Conservation (phyloP, 2,888 invertebrate species). For the Epirrhoe alternata region DNA sequence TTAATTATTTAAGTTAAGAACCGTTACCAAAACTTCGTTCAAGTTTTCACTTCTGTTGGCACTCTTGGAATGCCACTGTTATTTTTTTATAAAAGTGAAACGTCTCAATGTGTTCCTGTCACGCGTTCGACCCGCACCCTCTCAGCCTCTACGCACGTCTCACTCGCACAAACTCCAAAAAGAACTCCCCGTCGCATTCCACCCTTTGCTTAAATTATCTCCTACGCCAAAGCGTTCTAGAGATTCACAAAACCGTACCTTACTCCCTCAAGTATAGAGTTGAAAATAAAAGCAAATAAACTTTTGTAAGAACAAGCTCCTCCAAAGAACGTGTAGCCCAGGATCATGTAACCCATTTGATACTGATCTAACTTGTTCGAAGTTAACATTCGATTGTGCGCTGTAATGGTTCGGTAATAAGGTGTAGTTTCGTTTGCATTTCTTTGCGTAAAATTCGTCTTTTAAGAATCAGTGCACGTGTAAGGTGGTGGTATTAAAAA, state of each 20-base stretch:
- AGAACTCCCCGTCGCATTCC: slow-evolving; percentile 83
- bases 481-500: slow-evolving; percentile 73
- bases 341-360: slow-evolving; percentile 69
- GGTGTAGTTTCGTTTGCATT: slow-evolving; percentile 39
- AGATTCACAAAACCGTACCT: slow-evolving; percentile 51
- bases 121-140: slow-evolving; percentile 80
- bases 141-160: slow-evolving; percentile 82
- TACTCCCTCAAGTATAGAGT: slow-evolving; percentile 30
- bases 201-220: slow-evolving; percentile 85
- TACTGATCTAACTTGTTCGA: slow-evolving; percentile 67
- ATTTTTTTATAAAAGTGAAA: not conserved
- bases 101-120: slow-evolving; percentile 63
- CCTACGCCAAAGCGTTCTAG: slow-evolving; percentile 46
- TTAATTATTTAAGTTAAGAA: too few species aligned
- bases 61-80: too few species aligned
- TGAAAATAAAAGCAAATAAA: slow-evolving; percentile 9
- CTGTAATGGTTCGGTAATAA: not conserved
- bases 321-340: slow-evolving; percentile 71
- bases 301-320: slow-evolving; percentile 64
- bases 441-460: slow-evolving; percentile 56
- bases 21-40: too few species aligned
- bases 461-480: slow-evolving; percentile 49
- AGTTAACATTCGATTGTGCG: slow-evolving; percentile 26
- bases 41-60: too few species aligned
- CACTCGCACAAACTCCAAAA: slow-evolving; percentile 85